Conservation (phyloP, 2,797 vertebrate species). For the Psittacula echo region DNA sequence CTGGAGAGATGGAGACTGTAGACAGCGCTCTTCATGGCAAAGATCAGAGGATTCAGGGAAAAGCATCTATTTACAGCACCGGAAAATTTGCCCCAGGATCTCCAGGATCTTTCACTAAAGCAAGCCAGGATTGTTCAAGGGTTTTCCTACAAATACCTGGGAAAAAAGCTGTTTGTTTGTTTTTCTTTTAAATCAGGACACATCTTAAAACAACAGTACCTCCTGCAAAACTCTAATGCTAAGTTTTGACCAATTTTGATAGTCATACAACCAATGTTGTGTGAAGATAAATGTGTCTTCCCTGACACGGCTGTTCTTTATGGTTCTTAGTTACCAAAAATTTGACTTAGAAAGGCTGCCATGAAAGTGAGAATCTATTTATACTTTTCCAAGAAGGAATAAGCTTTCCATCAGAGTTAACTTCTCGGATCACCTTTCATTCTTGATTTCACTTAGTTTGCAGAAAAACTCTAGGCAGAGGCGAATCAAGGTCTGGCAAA, state of each 20-base stretch:
- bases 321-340: not conserved
- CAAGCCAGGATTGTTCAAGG: not conserved
- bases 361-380: not conserved
- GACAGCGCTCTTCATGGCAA: not conserved
- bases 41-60: not conserved
- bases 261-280: not conserved
- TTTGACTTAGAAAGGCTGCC: not conserved
- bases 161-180: accelerated
- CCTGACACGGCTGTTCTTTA: not conserved
- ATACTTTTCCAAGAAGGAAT: not conserved
- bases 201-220: not conserved
- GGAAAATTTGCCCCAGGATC: not conserved
- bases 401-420: not conserved
- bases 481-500: not conserved
- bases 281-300: not conserved
- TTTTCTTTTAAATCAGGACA: not conserved
- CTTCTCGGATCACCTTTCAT: not conserved
- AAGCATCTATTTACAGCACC: not conserved
- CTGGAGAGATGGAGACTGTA: not conserved
- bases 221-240: not conserved
- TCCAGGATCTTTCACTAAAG: not conserved
- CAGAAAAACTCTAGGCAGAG: not conserved
- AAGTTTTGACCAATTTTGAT: not conserved
- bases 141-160: not conserved
- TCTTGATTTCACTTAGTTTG: not conserved